Percentiles rank a stretch among this genome's conserved stretches.
These are phyloP conservation scores for Trogon surrucura DNA, from an alignment of 2,113 vertebrate genomes.

Conservation along the genomic window DNA sequence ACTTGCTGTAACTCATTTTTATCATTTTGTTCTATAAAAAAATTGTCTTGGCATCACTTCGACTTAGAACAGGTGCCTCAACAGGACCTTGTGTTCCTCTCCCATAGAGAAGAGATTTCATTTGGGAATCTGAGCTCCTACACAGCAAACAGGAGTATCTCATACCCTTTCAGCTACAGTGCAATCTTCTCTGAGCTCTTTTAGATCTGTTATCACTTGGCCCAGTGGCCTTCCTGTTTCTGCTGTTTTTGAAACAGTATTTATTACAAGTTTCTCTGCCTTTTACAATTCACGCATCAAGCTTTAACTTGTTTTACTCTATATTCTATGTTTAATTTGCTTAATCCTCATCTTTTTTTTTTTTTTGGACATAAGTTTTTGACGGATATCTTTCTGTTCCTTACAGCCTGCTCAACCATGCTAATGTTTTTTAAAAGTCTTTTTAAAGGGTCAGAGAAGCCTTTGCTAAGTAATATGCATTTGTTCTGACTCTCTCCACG, in stretches of 20 bases:
- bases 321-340: background rate
- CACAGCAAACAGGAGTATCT: background rate
- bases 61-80: background rate
- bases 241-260: background rate
- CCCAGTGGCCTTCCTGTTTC: background rate
- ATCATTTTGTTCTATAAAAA: background rate
- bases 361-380: background rate
- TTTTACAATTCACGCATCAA: background rate
- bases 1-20: background rate
- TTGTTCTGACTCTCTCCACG: background rate
- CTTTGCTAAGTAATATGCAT: background rate
- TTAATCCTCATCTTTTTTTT: background rate
- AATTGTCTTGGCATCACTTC: background rate
- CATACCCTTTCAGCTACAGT: background rate
- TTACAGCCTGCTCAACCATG: background rate
- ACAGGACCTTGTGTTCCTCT: background rate
- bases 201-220: background rate
- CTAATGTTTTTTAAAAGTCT: background rate
- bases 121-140: background rate
- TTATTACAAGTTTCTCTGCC: background rate
- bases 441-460: background rate
- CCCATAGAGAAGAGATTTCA: background rate
- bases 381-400: background rate
- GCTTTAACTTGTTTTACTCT: background rate
- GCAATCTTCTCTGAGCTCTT: background rate